Percentiles rank a stretch among this genome's conserved stretches.
phyloP scores from a whole-genome alignment of 2,797 vertebrate genomes.

The Cebuella pygmaea region DNA sequence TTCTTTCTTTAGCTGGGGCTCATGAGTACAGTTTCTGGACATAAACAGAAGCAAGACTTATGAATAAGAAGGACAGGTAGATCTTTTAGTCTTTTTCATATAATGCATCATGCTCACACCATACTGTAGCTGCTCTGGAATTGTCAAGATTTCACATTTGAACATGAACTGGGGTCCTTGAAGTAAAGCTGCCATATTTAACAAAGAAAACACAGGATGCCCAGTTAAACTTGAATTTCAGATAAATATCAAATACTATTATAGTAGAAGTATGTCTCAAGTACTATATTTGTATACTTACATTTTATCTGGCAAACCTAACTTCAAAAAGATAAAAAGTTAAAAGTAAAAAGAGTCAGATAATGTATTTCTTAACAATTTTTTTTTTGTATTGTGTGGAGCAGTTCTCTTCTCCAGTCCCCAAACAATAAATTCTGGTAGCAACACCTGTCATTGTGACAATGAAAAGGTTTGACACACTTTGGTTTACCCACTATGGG shows the following conservation, averaged over 20 bases:
- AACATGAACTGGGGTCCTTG: not conserved
- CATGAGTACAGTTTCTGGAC: not conserved
- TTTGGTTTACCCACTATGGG: not conserved
- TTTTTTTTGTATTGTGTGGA: not conserved
- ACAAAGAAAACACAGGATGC: not conserved
- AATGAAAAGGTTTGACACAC: not conserved
- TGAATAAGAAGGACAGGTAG: not conserved
- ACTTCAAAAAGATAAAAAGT: not conserved
- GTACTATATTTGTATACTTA: not conserved
- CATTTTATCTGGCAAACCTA: not conserved
- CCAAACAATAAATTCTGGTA: not conserved
- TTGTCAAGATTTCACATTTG: not conserved
- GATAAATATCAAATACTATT: not conserved
- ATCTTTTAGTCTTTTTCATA: not conserved
- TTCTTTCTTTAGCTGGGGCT: not conserved
- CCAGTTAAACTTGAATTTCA: not conserved
- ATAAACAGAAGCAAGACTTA: not conserved
- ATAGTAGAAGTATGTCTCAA: not conserved
- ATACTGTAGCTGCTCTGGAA: not conserved
- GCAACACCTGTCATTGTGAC: not conserved
- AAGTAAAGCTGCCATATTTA: not conserved
- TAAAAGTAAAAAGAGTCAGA: not conserved
- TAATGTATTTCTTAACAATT: not conserved
- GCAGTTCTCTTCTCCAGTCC: not conserved
- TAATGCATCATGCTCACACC: not conserved